Conservation (phyloP, 2,888 invertebrate genomes). For the Pomacea canaliculata region DNA sequence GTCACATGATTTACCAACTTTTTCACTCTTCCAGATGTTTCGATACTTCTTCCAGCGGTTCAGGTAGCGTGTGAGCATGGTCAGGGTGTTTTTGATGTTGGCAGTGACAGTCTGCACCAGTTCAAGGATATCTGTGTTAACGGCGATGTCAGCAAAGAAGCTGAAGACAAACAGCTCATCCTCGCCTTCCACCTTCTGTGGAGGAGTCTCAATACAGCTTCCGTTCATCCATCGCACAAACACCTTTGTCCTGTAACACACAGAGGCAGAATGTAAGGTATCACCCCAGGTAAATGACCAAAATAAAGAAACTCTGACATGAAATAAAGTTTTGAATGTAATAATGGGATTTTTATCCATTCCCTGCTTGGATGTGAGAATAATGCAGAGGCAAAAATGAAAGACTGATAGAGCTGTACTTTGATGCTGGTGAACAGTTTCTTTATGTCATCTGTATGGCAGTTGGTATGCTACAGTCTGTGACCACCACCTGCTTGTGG, state of each 20-base stretch:
- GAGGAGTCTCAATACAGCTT: conserved; percentile 81
- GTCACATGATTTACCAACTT: conserved; percentile 49
- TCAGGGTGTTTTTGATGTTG: conserved; percentile 77
- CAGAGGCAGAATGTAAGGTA: not conserved
- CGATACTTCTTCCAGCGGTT: conserved; percentile 72
- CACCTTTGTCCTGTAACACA: conserved; percentile 75
- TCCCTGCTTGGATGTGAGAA: too few species aligned
- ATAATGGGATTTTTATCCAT: too few species aligned
- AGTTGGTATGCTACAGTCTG: too few species aligned
- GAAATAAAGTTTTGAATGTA: too few species aligned
- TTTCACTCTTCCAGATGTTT: conserved; percentile 68
- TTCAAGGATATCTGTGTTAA: conserved; percentile 80
- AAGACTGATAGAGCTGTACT: too few species aligned
- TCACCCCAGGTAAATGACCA: not conserved
- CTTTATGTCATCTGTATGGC: too few species aligned
- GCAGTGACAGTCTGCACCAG: conserved; percentile 78
- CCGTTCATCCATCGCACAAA: conserved; percentile 90
- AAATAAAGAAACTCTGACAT: too few species aligned
- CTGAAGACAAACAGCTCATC: conserved; percentile 79
- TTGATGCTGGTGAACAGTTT: too few species aligned
- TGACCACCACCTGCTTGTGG: too few species aligned
- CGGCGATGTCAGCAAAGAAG: conserved; percentile 84
- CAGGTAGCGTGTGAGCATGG: conserved; percentile 77
- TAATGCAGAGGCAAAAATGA: too few species aligned
- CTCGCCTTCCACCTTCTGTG: conserved; percentile 75